Base-by-base conservation (phyloP, 2,797 vertebrate species). In the Psittacula derbiana region DNA sequence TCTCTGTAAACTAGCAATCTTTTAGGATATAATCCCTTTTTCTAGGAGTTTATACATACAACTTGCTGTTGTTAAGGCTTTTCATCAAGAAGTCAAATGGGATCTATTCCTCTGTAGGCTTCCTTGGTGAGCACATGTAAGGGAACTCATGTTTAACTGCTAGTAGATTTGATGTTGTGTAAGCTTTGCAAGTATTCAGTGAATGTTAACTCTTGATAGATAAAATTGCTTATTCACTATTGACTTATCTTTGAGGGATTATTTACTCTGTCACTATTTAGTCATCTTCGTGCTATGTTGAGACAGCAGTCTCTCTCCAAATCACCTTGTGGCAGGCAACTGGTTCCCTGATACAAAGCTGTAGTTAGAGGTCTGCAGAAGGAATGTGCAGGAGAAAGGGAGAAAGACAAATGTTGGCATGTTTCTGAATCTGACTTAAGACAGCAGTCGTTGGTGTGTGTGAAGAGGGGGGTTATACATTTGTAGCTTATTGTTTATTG, bases 141-240 rank as follows among this genome's bases (percentile, higher is more conserved):
- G 88, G 76, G 82, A 89, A 72, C 57, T 90, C 69, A 15, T 9
- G 10, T 90, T 91, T 93, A 86, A 73, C 85, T 81, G 67, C 85
- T 89, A 28, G 75, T 71, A 81, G 71, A 72, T 91, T 95, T 95
- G 86, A 30, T 82, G 75, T 81, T 70, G 89, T 75, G 80, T 80
- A 90, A 94, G 82, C 40, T 95, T 92, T 88, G 18, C 69, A 92
- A 72, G 81, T 94, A 95, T 95, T 88, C 87, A 74, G 88, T 96
- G 90, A 89, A 58, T 55, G 16, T 64, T 89, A 88, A 81, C 74
- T 95, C 93, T 90, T 96, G 92, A 94, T 92, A 93, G 93, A 91
- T 90, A 94, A 86, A 91, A 93, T 91, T 86, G 81, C 87, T 88
- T 93, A 73, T 71, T 95, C 92, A 28, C 74, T 84, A 88, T 67